Evolutionary conservation across 2,888 invertebrate species (phyloP).

Genomic region (Melanophora roralis): DNA sequence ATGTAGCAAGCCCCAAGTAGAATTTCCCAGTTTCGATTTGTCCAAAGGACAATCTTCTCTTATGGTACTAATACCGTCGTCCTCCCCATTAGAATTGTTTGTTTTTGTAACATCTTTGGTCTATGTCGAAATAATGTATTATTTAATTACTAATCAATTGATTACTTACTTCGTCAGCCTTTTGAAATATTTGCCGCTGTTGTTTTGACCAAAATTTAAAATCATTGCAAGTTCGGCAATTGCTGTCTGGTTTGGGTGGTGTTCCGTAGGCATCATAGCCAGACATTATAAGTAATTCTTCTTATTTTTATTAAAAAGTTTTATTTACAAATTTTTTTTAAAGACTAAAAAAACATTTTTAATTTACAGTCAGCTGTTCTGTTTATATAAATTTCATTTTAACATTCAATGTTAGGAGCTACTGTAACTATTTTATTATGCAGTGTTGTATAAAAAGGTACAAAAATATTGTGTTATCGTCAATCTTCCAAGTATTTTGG

Average conservation of each 20-base stretch:
- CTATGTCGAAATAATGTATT: slow-evolving; percentile 53
- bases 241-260: slow-evolving; percentile 75
- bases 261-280: slow-evolving; percentile 63
- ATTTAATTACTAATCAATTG: neutral
- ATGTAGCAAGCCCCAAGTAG: slow-evolving; percentile 96
- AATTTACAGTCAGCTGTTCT: slow-evolving; percentile 38
- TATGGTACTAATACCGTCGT: neutral
- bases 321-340: too few species aligned
- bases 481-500: too few species aligned
- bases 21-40: slow-evolving; percentile 85
- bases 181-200: slow-evolving; percentile 78
- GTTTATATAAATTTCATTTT: too few species aligned
- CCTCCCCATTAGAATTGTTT: neutral
- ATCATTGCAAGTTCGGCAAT: slow-evolving; percentile 84
- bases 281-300: slow-evolving; percentile 55
- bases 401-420: too few species aligned
- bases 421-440: too few species aligned
- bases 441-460: too few species aligned
- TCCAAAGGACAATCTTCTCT: slow-evolving; percentile 85
- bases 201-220: slow-evolving; percentile 85
- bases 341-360: too few species aligned
- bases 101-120: slow-evolving; percentile 62
- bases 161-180: slow-evolving; percentile 65
- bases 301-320: slow-evolving; percentile 47
- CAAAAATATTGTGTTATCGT: too few species aligned